Evolutionary conservation across 2,888 invertebrate species (phyloP), one percentile per base, ranked within the genome.

Genomic region (Ferrisia virgata): DNA sequence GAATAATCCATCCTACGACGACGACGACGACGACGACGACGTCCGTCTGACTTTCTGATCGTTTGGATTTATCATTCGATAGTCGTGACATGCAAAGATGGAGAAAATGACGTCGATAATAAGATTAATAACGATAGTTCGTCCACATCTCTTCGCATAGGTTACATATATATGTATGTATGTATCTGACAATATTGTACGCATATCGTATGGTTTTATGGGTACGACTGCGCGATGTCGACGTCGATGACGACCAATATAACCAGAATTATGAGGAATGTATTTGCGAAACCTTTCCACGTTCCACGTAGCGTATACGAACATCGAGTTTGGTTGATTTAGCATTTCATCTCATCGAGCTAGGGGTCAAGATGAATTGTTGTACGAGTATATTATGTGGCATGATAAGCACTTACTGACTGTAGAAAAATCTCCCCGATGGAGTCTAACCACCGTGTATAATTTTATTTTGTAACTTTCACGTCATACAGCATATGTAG

Each of bases 91-190:
- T 76, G 36, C 72, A 36, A 33, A 36, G 72, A 76, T 76, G 36
- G 64, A 76, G 36, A 76, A 76, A 76, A 76, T 76, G 72, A 76
- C 72, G 72, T 76, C 72, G 72, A 76, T 76, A 76, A 36, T 76
- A 76, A 76, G 72, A 76, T 76, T 76, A 76, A 76, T 76, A 76
- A 76, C 72, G 72, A 76, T 76, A 76, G 36, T 64, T 15, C 64
- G 64, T n/a, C 64, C 64, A 28, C n/a, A 64, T 28, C 64, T 28
- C 25, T 25, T 28, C 64, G 28, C n/a, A n/a, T n/a, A n/a, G n/a
- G n/a, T n/a, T n/a, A n/a, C n/a, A n/a, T n/a, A n/a, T n/a, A n/a
- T n/a, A n/a, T n/a, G n/a, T n/a, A n/a, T n/a, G n/a, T 25, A 28
- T 18, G 1, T 64, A 64, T 25, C 64, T 64, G 25, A 64, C 64